Conservation (phyloP, 2,797 vertebrate genomes). For the Pantherophis alleghaniensis region DNA sequence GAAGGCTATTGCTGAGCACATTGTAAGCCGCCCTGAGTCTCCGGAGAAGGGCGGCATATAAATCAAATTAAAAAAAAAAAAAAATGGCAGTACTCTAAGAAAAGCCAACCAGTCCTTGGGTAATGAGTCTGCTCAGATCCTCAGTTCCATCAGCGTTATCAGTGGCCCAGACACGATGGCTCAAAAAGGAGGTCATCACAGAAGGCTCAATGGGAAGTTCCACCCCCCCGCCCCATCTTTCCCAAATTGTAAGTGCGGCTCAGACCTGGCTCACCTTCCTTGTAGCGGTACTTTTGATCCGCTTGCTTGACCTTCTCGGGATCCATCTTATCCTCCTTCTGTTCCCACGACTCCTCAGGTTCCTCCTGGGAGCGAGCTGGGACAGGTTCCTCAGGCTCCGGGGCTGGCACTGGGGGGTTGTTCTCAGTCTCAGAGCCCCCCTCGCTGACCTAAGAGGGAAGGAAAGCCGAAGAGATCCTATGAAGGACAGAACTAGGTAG, state of each 20-base stretch:
- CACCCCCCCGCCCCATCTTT: rapidly evolving
- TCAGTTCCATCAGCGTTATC: constrained; percentile 13
- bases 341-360: constrained; percentile 90
- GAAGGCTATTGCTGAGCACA: too few relatives aligned
- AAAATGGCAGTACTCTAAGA: background rate
- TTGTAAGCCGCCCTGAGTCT: too few relatives aligned
- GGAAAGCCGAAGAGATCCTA: background rate
- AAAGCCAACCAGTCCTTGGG: too few relatives aligned
- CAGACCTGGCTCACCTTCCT: constrained; percentile 79
- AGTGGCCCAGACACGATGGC: constrained; percentile 12
- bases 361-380: constrained; percentile 77
- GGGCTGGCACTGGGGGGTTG: constrained; percentile 68
- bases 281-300: constrained; percentile 92
- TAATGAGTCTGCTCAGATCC: constrained; percentile 8
- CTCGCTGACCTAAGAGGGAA: constrained; percentile 73
- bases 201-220: background rate
- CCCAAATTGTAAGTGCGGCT: background rate
- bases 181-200: constrained; percentile 7
- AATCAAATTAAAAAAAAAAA: too few relatives aligned
- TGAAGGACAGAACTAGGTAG: background rate
- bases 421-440: constrained; percentile 77
- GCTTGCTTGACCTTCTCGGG: constrained; percentile 87
- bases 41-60: too few relatives aligned
- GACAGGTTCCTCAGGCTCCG: constrained; percentile 60
- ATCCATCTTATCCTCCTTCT: constrained; percentile 91